These are phyloP conservation scores for Pantherophis guttatus DNA, from an alignment of 2,113 vertebrate genomes.

Conservation along the genomic window DNA sequence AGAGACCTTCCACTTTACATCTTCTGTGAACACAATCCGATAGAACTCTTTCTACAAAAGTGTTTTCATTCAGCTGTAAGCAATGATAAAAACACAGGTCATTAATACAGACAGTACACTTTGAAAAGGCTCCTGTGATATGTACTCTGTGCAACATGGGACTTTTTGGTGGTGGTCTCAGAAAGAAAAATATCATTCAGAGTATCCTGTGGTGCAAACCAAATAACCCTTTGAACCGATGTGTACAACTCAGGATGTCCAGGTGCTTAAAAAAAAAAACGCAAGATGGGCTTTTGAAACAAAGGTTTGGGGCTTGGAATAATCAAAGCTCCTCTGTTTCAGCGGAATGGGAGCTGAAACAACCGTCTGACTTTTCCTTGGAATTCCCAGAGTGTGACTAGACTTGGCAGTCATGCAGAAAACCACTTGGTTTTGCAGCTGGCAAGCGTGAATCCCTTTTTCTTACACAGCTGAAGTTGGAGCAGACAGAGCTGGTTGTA, in stretches of 20 bases:
- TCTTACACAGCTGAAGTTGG: background rate
- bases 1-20: background rate
- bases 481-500: background rate
- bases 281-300: background rate
- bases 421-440: background rate
- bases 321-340: background rate
- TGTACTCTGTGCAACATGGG: background rate
- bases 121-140: no score
- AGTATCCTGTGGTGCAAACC: background rate
- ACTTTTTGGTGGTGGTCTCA: background rate
- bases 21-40: background rate
- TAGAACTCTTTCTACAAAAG: background rate
- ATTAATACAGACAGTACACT: constrained; percentile 19
- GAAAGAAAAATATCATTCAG: background rate
- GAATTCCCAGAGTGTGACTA: background rate
- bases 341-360: background rate
- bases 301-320: background rate
- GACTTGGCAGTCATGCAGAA: background rate
- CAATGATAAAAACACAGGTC: background rate
- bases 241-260: background rate
- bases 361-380: background rate
- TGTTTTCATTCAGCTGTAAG: background rate
- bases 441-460: background rate
- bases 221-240: background rate
- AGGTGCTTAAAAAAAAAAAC: background rate